phyloP scores from a whole-genome alignment of 2,888 invertebrate species.

The Rotaria sp. region DNA sequence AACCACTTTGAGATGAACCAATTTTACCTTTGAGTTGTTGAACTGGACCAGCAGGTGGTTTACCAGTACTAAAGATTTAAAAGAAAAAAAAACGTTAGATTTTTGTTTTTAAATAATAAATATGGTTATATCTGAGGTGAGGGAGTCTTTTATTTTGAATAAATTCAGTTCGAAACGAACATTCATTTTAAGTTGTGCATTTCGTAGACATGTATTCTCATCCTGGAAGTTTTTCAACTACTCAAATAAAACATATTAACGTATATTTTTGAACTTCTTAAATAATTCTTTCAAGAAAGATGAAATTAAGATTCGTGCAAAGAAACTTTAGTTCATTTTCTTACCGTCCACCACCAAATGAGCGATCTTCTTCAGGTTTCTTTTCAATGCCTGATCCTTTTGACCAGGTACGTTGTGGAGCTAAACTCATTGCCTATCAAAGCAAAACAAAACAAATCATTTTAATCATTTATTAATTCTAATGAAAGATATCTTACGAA shows the following conservation, averaged over 20 bases:
- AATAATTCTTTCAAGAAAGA: too few relatives aligned
- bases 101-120: too few relatives aligned
- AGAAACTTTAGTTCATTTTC: not conserved
- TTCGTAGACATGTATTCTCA: too few relatives aligned
- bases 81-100: too few relatives aligned
- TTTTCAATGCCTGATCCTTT: not conserved
- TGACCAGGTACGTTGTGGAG: not conserved
- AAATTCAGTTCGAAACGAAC: too few relatives aligned
- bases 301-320: too few relatives aligned
- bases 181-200: too few relatives aligned
- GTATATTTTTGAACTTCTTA: too few relatives aligned
- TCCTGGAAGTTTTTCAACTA: too few relatives aligned
- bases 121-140: too few relatives aligned
- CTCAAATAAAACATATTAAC: too few relatives aligned
- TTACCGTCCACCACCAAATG: not conserved
- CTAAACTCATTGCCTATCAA: not conserved
- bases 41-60: not conserved
- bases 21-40: not conserved
- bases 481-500: not conserved
- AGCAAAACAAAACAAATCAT: not conserved
- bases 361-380: constrained; percentile 6
- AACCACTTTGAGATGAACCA: not conserved
- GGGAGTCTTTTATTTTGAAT: too few relatives aligned
- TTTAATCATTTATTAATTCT: not conserved
- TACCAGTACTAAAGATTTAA: not conserved